Conservation (phyloP, 2,888 invertebrate genomes). For the Thera obeliscata region DNA sequence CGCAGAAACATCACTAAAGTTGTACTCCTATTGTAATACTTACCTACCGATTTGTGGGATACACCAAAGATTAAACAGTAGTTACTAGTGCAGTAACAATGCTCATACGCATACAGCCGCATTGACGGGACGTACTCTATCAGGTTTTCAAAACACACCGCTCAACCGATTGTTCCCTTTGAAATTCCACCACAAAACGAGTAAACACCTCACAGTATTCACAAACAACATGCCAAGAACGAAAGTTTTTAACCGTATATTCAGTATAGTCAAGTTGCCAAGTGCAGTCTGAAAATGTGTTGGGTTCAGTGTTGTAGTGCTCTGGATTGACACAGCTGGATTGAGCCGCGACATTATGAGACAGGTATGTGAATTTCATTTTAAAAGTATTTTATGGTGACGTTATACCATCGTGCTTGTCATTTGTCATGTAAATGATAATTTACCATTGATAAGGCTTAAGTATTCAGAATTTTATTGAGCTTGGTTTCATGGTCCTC, state of each 20-base stretch:
- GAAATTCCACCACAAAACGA: conserved; percentile 78
- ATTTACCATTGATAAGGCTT: not conserved
- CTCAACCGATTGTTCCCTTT: conserved; percentile 73
- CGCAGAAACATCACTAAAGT: conserved; percentile 8
- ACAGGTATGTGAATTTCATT: conserved; percentile 29
- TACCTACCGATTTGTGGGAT: conserved; percentile 20
- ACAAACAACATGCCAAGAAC: conserved; percentile 68
- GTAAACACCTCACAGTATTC: conserved; percentile 72
- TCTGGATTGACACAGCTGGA: conserved; percentile 54
- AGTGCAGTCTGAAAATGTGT: conserved; percentile 66
- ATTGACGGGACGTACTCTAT: conserved; percentile 50
- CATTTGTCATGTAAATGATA: not conserved
- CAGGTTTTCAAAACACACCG: conserved; percentile 79
- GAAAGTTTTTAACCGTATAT: conserved; percentile 49
- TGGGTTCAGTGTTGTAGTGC: conserved; percentile 61
- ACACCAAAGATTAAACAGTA: conserved; percentile 19
- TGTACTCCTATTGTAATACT: not conserved
- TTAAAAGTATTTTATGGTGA: conserved; percentile 8
- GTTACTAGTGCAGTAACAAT: conserved; percentile 29
- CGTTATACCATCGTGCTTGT: conserved; percentile 1
- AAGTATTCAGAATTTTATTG: not conserved
- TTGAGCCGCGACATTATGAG: conserved; percentile 43
- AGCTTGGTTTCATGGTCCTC: not conserved
- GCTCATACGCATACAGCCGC: conserved; percentile 61
- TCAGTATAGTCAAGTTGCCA: conserved; percentile 25